Evolutionary conservation across 2,113 vertebrate genomes (phyloP), one percentile per base, ranked within the genome.

Genomic region (Cyphomyrus plagiostoma): DNA sequence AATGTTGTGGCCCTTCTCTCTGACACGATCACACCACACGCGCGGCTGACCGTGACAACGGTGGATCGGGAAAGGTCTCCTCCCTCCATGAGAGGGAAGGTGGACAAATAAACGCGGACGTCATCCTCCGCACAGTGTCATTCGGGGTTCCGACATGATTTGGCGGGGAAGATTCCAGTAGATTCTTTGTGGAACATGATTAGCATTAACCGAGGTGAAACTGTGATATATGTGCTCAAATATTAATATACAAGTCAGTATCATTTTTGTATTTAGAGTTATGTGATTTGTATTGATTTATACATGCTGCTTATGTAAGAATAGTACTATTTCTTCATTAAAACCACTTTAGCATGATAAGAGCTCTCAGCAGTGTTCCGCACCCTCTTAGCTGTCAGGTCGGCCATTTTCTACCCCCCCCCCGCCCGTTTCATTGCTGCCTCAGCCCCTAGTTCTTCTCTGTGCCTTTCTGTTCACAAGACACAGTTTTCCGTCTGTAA

Each of bases 401-500:
- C n/a, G 70, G 70, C 70, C 70, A 77, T 70, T 30, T 70, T 70
- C 9, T 70, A 30, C 15, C 23, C 8, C 23, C 39, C 13, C 2
- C 26, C 21, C 39, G 42, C 53, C 30, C 10, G 52, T 70, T 17
- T 62, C 49, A 50, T 30, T 9, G 39, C 49, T 70, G 74, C 26
- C 39, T 87, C 21, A 35, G 62, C 50, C 70, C 48, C 62, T 8
- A 30, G 53, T 11, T 84, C 42, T 4, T 91, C 89, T 84, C 48
- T 30, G 74, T 91, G 87, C 90, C 91, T 90, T 77, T 90, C 92
- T 91, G 92, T 95, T 94, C 93, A 93, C 93, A 92, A 93, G 92
- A 93, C 92, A 94, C 92, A 94, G 94, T 95, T 94, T 94, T 94
- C 94, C 92, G 91, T 92, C 92, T 91, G 92, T 94, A 94, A 95